These are phyloP conservation scores for Mesorhabditis belari DNA, from an alignment of 2,888 invertebrate species.

Conservation along the genomic window DNA sequence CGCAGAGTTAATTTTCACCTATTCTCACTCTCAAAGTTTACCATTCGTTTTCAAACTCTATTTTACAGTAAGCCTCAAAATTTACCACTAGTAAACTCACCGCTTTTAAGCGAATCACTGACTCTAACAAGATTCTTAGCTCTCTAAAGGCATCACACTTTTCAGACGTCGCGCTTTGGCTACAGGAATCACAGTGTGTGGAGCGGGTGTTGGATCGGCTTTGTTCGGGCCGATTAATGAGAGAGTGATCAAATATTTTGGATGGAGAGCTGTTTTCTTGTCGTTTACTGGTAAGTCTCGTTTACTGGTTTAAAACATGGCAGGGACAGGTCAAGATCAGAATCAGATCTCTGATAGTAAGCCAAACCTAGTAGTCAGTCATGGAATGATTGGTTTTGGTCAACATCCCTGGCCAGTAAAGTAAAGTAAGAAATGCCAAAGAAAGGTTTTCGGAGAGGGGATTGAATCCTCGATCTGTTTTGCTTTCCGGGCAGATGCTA, in stretches of 20 bases:
- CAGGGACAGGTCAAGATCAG: background rate
- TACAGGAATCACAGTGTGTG: constrained; percentile 89
- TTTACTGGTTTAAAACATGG: background rate
- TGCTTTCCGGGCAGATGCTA: too few relatives aligned
- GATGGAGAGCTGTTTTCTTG: constrained; percentile 81
- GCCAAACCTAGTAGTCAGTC: background rate
- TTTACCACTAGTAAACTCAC: too few relatives aligned
- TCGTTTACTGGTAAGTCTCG: constrained; percentile 66
- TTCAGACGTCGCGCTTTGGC: constrained; percentile 70
- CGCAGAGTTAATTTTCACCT: background rate
- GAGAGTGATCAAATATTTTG: constrained; percentile 66
- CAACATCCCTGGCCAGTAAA: background rate
- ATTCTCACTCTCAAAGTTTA: too few relatives aligned
- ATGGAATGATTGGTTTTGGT: background rate
- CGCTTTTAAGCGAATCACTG: too few relatives aligned
- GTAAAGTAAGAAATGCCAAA: background rate
- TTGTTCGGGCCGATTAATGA: constrained; percentile 68
- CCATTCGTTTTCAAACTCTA: too few relatives aligned
- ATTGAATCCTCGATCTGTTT: too few relatives aligned
- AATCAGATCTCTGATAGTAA: background rate
- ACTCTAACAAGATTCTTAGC: too few relatives aligned
- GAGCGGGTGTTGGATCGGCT: constrained; percentile 90
- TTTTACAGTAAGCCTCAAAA: too few relatives aligned
- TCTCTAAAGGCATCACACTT: too few relatives aligned
- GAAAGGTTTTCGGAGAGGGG: too few relatives aligned